These are phyloP conservation scores for Tetrapedia diversipes DNA, from an alignment of 2,888 invertebrate species.

Conservation along the genomic window DNA sequence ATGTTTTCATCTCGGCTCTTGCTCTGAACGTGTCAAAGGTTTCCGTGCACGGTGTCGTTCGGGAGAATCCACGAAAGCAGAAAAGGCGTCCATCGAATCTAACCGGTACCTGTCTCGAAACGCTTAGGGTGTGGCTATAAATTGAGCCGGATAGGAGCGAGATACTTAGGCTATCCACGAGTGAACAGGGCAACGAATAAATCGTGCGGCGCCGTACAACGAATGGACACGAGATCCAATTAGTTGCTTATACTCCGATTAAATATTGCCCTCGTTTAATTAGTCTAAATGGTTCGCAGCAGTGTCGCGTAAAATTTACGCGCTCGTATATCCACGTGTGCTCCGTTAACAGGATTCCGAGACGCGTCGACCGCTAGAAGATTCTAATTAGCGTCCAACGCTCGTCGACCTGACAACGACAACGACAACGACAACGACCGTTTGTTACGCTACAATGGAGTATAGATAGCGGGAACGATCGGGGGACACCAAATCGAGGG, in stretches of 20 bases:
- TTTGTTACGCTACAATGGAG: slow-evolving; percentile 34
- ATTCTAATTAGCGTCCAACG: slow-evolving; percentile 46
- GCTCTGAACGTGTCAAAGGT: no score
- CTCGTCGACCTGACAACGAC: not conserved
- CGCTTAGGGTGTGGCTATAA: slow-evolving; percentile 57
- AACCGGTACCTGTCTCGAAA: slow-evolving; percentile 54
- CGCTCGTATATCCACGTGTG: slow-evolving; percentile 17
- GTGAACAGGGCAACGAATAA: slow-evolving; percentile 45
- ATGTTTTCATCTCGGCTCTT: no score
- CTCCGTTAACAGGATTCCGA: not conserved
- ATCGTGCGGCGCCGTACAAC: slow-evolving; percentile 32
- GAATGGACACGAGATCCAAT: slow-evolving; percentile 52
- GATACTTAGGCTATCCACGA: slow-evolving; percentile 53
- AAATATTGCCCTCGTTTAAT: slow-evolving; percentile 50
- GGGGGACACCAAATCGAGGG: no score
- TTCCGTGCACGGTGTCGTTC: not conserved
- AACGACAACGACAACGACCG: not conserved
- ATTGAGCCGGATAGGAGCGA: slow-evolving; percentile 54
- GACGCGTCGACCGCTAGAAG: slow-evolving; percentile 11
- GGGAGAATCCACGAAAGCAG: slow-evolving; percentile 29
- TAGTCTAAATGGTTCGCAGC: slow-evolving; percentile 29
- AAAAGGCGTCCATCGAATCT: not conserved
- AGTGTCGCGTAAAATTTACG: slow-evolving; percentile 34
- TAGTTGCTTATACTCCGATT: slow-evolving; percentile 48
- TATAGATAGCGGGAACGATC: slow-evolving; percentile 1